Conservation (phyloP, 1,140 invertebrate species). For the Muscidifurax raptorellus region DNA sequence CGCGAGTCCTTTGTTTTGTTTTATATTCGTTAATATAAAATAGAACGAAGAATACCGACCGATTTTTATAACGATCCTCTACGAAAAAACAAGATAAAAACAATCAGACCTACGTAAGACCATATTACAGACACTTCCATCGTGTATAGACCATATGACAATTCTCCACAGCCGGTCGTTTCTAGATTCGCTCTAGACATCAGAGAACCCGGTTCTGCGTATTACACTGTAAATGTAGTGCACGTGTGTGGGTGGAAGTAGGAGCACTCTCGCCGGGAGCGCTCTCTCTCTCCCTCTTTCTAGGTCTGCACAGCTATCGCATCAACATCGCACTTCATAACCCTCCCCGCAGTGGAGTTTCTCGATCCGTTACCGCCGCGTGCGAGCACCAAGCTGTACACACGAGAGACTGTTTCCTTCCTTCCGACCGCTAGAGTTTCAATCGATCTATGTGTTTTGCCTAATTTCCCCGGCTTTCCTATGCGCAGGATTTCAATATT, state of each 20-base stretch:
- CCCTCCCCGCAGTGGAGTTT: slow-evolving; percentile 64
- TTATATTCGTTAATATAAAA: too few species aligned
- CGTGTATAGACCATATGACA: background rate
- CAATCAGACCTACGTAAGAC: background rate
- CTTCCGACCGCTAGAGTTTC: background rate
- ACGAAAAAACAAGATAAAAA: slow-evolving; percentile 19
- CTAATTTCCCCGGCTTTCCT: slow-evolving; percentile 42
- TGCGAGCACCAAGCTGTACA: background rate
- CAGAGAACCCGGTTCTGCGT: too few species aligned
- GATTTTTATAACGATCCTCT: too few species aligned
- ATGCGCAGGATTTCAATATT: slow-evolving; percentile 11
- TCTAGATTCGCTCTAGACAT: background rate
- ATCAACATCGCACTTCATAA: slow-evolving; percentile 71
- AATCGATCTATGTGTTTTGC: background rate
- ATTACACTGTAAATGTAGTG: background rate
- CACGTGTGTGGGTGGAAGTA: slow-evolving; percentile 54
- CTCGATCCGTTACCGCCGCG: slow-evolving; percentile 62
- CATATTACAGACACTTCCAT: background rate
- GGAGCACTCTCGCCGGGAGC: slow-evolving; percentile 11
- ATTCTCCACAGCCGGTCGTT: slow-evolving; percentile 5
- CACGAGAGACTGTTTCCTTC: slow-evolving; percentile 22
- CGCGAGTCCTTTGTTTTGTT: too few species aligned
- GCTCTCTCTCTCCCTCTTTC: background rate
- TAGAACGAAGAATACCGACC: too few species aligned
- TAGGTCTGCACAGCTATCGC: slow-evolving; percentile 56